Base-by-base conservation (phyloP, 2,888 invertebrate species). In the Autographa pulchrina region DNA sequence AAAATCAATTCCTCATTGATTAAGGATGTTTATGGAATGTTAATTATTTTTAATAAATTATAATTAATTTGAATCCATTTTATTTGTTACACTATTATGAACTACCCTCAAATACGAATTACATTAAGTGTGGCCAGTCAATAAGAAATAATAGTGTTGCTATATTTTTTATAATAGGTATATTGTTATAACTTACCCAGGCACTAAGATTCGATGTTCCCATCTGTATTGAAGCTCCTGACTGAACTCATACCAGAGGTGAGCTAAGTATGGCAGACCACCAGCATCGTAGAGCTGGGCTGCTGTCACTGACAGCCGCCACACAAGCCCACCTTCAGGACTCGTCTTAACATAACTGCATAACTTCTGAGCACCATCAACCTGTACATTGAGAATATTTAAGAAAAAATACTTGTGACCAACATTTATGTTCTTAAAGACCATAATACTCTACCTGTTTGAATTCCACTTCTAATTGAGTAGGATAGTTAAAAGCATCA, bases 171-270 rank as follows among this genome's bases (percentile, higher is more conserved):
- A 41, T 14, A 3, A 41, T 41, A 41, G 14, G 14, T 41, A 41
- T 11, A 16, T 43, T 6, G 14, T 16, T 43, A 11, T 25, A 14
- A 97, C 98, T 98, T 93, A 99, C 99, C 99, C 99, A 31, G 98
- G 98, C 81, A 99, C 97, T 52, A 96, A 88, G 74, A 97, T 96
- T 66, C 96, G 96, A 85, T 97, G 97, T 86, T 99, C 99, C 98
- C 99, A 99, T 38, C 99, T 96, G 87, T 98, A 98, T 76, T 99
- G 97, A 90, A 99, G 96, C 91, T 99, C 99, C 84, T 98, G 97
- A 0, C 98, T 97, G 88, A 99, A 98, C 90, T 99, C 99, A 86
- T 98, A 98, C 99, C 99, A 99, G 16, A 99, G 91, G 88, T 99
- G 99, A 0, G 98, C 98, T 68, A 99, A 96, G 64, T 98, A 97